These are phyloP conservation scores for Chalcis sispes DNA, from an alignment of 2,888 invertebrate genomes.

Conservation along the genomic window DNA sequence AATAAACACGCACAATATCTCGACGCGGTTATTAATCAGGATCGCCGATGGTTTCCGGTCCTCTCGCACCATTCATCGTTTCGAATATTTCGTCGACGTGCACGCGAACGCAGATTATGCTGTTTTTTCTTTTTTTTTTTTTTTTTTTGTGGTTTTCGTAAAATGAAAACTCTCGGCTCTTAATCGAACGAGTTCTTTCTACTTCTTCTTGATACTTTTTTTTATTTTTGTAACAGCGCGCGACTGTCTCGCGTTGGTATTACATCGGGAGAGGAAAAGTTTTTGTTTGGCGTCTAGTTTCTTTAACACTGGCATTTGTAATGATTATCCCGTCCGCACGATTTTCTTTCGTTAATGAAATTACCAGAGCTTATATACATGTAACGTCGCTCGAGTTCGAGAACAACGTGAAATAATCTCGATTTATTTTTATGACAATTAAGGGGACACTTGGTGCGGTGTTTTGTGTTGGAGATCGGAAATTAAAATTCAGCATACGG, in stretches of 20 bases:
- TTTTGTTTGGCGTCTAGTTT: conserved; percentile 13
- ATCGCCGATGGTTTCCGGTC: conserved; percentile 48
- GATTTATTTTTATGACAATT: too few relatives aligned
- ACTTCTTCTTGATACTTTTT: not conserved
- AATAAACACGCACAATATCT: conserved; percentile 37
- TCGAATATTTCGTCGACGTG: conserved; percentile 36
- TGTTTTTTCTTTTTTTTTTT: too few relatives aligned
- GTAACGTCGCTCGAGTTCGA: too few relatives aligned
- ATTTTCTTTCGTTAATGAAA: conserved; percentile 29
- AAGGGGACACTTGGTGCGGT: too few relatives aligned
- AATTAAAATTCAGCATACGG: too few relatives aligned
- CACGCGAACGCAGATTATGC: too few relatives aligned
- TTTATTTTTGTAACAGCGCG: too few relatives aligned
- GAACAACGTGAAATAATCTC: too few relatives aligned
- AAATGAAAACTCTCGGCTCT: not conserved
- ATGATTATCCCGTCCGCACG: not conserved
- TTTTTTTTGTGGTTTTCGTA: not conserved
- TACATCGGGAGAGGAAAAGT: conserved; percentile 4
- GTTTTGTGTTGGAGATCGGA: too few relatives aligned
- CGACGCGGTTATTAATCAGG: conserved; percentile 47
- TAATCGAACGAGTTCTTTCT: conserved; percentile 39
- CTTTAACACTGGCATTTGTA: conserved; percentile 6
- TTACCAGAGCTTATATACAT: not conserved
- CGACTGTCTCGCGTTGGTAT: not conserved
- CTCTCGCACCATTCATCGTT: conserved; percentile 4